Conservation (phyloP, 2,888 invertebrate species). For the Schizotus pectinicornis region DNA sequence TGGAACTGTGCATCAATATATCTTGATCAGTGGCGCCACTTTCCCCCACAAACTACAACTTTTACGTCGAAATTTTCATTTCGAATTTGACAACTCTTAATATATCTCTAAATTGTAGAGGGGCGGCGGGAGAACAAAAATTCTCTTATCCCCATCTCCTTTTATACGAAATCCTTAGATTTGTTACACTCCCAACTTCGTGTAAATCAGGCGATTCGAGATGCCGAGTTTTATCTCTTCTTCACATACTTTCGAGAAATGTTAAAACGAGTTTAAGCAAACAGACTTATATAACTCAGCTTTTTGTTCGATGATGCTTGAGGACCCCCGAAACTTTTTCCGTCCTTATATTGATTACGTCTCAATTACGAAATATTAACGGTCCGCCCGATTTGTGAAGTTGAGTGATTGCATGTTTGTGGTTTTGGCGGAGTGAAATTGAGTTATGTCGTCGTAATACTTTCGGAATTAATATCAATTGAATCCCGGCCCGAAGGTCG, state of each 20-base stretch:
- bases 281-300: not conserved
- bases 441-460: too few species aligned
- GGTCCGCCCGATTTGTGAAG: too few species aligned
- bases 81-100: slow-evolving; percentile 3
- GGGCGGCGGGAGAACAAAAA: too few species aligned
- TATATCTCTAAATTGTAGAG: too few species aligned
- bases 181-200: not conserved
- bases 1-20: not conserved
- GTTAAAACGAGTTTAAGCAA: not conserved
- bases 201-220: not conserved
- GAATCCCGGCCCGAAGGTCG: too few species aligned
- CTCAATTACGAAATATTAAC: too few species aligned
- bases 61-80: slow-evolving; percentile 2
- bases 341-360: too few species aligned
- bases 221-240: not conserved
- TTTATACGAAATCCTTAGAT: not conserved
- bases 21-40: slow-evolving; percentile 3
- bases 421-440: too few species aligned
- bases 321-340: not conserved
- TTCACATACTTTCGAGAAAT: slow-evolving; percentile 1
- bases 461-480: too few species aligned
- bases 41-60: slow-evolving; percentile 2
- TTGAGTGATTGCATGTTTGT: too few species aligned
- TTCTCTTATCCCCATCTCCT: too few species aligned
- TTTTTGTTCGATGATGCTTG: not conserved